Conservation (phyloP, 2,113 vertebrate species). For the Arvicanthis niloticus region DNA sequence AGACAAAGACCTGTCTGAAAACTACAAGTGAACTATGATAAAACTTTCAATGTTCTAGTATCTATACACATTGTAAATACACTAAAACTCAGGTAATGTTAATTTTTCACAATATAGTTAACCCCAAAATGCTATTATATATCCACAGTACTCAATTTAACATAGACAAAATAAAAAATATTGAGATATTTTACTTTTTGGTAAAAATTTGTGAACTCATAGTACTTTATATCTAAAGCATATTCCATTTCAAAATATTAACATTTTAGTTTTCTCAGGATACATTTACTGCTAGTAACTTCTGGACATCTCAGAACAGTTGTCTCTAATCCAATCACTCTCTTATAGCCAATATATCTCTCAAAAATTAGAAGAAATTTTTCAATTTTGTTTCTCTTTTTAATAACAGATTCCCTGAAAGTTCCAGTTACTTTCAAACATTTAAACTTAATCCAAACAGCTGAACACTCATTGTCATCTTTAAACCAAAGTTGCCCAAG, state of each 20-base stretch:
- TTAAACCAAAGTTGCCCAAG: background rate
- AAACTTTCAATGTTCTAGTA: background rate
- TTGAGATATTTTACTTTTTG: background rate
- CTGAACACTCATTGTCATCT: background rate
- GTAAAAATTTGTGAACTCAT: background rate
- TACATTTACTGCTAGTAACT: background rate
- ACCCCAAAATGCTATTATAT: background rate
- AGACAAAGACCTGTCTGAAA: background rate
- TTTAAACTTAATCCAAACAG: background rate
- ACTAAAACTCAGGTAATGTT: background rate
- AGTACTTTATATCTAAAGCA: background rate
- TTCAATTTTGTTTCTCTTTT: background rate
- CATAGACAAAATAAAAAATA: background rate
- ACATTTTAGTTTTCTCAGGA: background rate
- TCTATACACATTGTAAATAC: background rate
- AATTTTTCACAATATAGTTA: constrained; percentile 7
- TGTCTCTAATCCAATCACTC: background rate
- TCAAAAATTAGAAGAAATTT: background rate
- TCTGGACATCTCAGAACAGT: background rate
- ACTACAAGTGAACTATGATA: background rate
- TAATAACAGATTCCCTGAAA: background rate
- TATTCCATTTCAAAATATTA: background rate
- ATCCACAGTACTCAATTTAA: background rate
- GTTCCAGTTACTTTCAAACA: background rate
- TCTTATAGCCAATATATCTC: background rate